A percentile compares a stretch with the other conserved stretches of the same genome.
phyloP scores from a whole-genome alignment of 2,113 vertebrate species.

The Cardinalis cardinalis region DNA sequence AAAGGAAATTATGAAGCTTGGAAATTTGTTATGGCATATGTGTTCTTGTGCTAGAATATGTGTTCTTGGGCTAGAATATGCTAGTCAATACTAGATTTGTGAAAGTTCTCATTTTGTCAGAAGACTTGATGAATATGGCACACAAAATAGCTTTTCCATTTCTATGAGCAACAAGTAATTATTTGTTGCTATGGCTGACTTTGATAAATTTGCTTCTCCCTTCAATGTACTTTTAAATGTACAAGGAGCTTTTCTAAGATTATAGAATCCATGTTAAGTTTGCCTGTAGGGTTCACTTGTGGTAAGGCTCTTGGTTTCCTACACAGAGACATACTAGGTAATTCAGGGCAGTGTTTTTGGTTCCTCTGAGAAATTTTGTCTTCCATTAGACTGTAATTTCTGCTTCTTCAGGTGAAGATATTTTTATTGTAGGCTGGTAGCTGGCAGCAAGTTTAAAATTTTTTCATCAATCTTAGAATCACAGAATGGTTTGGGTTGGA shows the following conservation, averaged over 20 bases:
- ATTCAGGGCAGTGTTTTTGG: not conserved
- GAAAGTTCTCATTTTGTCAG: slow-evolving; percentile 2
- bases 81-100: not conserved
- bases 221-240: not conserved
- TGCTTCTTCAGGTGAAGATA: not conserved
- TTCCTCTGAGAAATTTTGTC: not conserved
- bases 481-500: not conserved
- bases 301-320: not conserved
- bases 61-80: not conserved
- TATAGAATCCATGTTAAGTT: not conserved
- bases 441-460: not conserved
- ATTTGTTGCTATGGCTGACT: slow-evolving; percentile 19
- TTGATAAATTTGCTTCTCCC: slow-evolving; percentile 22
- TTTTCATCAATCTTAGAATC: not conserved
- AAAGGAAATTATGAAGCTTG: not conserved
- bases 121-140: slow-evolving; percentile 15
- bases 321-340: not conserved
- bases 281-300: not conserved
- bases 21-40: not conserved
- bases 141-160: not conserved
- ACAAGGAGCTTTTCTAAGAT: not conserved
- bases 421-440: not conserved
- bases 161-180: not conserved
- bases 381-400: not conserved
- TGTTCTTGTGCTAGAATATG: not conserved